phyloP scores from a whole-genome alignment of 2,113 vertebrate genomes.

The Callithrix jacchus region DNA sequence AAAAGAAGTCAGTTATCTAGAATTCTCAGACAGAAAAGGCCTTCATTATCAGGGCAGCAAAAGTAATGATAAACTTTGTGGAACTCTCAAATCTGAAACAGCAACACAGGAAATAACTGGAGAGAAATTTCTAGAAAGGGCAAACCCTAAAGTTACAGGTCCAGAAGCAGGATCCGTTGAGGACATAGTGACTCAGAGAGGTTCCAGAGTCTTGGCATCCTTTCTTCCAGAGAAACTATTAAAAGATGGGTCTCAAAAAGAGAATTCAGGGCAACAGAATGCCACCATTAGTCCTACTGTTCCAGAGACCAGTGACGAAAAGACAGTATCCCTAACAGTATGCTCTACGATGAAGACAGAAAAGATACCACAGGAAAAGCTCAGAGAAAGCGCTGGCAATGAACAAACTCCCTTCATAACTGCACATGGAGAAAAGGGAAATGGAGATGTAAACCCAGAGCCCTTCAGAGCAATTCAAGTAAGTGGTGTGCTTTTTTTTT shows the following conservation, averaged over 20 bases:
- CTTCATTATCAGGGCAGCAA: constrained; percentile 1
- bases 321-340: neutral
- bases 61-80: neutral
- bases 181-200: constrained; percentile 1
- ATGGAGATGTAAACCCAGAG: constrained; percentile 68
- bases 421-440: constrained; percentile 63
- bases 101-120: neutral
- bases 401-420: constrained; percentile 51
- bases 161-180: neutral
- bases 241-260: neutral
- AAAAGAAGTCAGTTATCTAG: neutral
- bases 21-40: constrained; percentile 12
- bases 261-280: neutral
- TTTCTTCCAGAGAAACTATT: constrained; percentile 48
- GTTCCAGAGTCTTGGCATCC: constrained; percentile 16
- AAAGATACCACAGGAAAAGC: constrained; percentile 59
- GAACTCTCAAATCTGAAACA: constrained; percentile 50
- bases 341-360: neutral
- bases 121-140: neutral
- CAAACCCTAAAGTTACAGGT: neutral
- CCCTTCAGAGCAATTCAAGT: constrained; percentile 78
- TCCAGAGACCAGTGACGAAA: constrained; percentile 27
- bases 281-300: neutral
- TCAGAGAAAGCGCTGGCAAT: neutral
- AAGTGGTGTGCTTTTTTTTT: neutral